Base-by-base conservation (phyloP, 2,797 vertebrate genomes). In the Picus viridis region DNA sequence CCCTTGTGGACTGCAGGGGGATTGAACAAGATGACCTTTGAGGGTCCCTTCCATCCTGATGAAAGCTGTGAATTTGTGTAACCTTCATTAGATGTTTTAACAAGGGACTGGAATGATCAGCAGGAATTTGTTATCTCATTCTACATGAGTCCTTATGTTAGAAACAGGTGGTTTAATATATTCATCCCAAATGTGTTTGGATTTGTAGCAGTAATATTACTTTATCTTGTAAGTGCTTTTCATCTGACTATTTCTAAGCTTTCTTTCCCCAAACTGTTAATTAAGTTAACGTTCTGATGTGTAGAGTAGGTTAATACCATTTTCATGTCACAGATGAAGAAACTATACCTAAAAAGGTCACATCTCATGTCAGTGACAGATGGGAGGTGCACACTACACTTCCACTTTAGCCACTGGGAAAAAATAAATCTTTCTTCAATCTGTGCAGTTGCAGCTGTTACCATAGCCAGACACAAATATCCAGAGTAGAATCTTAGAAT, bases 261-360 rank as follows among this genome's bases (percentile, higher is more conserved):
- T 94, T 90, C 29, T 90, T 84, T 64, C 51, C 20, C 17, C 32
- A 65, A 67, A 89, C 61, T 0, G 0, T 89, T 91, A 85, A 94
- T 94, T 88, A 89, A 94, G 53, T 72, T 89, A 88, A 76, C 86
- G 24, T 83, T 93, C 80, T 89, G 59, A 62, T 78, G 29, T 78
- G 29, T 88, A 56, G 30, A 41, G 29, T 65, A 89, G 56, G 57
- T 85, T 80, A 93, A 93, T 89, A 80, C 15, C 68, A 65, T 94
- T 93, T 83, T 67, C 1, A 0, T 85, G 94, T 90, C 81, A 69
- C 49, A 81, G 59, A 72, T 89, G 47, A 88, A 87, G 78, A 91
- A 94, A 78, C 63, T 83, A 0, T 65, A 57, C 72, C 19, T 87
- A 78, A 34, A 94, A 96, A 93, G 75, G 51, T 95, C 72, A 90